A percentile compares a stretch with the other conserved stretches of the same genome.
phyloP scores from a whole-genome alignment of 2,797 vertebrate species.

The Chromis chromis region DNA sequence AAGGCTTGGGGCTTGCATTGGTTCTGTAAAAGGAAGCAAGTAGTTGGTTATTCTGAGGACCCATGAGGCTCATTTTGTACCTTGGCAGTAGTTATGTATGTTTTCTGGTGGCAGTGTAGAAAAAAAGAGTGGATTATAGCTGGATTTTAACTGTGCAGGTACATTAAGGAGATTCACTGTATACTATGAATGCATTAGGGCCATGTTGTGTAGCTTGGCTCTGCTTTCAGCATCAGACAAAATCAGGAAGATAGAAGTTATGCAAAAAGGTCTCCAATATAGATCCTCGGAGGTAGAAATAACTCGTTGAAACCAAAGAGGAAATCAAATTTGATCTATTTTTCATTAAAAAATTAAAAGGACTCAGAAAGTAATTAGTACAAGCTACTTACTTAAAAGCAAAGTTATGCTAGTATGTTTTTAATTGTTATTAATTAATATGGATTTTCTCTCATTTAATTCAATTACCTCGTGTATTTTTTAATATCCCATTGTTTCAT shows the following conservation, averaged over 20 bases:
- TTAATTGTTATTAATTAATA: not conserved
- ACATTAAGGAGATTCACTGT: no score
- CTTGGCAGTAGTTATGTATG: not conserved
- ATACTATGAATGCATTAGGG: no score
- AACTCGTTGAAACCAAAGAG: no score
- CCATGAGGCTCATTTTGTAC: conserved; percentile 6
- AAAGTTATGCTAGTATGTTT: not conserved
- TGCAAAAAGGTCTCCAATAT: no score
- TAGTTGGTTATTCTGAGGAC: conserved; percentile 8
- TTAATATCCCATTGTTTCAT: not conserved
- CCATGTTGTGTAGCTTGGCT: no score
- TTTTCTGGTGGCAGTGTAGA: not conserved
- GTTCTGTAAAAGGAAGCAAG: conserved; percentile 15
- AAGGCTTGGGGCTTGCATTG: conserved; percentile 57
- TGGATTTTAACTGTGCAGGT: no score
- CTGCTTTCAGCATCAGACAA: not conserved
- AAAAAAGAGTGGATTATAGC: not conserved
- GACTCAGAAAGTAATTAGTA: not conserved
- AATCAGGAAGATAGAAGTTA: not conserved
- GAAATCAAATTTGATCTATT: no score
- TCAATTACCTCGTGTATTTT: no score
- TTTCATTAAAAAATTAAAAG: no score
- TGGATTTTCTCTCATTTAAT: not conserved
- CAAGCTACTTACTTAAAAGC: not conserved
- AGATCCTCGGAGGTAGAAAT: not conserved